Evolutionary conservation across 1,140 invertebrate genomes (phyloP).

Genomic region (Asbolus verrucosus): DNA sequence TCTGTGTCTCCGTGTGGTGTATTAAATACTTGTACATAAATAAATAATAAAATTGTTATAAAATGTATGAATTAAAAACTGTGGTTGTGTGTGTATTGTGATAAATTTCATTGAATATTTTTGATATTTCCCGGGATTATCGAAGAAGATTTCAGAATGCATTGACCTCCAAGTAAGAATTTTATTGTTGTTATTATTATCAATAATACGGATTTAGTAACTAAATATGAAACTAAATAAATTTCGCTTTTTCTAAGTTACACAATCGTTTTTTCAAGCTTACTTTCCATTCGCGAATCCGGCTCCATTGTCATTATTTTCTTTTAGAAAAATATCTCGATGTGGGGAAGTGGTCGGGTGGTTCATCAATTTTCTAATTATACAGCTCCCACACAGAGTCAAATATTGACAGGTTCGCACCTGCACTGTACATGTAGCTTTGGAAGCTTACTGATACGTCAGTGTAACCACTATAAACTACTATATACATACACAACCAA

Average conservation of each 20-base stretch:
- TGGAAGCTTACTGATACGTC: background rate
- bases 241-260: slow-evolving; percentile 12
- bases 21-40: slow-evolving; percentile 33
- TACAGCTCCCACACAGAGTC: slow-evolving; percentile 21
- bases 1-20: slow-evolving; percentile 22
- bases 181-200: slow-evolving; percentile 29
- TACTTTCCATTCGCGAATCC: slow-evolving; percentile 15
- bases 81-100: slow-evolving; percentile 31
- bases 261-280: slow-evolving; percentile 21
- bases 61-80: slow-evolving; percentile 40
- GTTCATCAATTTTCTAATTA: slow-evolving; percentile 37
- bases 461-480: background rate
- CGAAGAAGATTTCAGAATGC: slow-evolving; percentile 18
- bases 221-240: too few species aligned
- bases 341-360: too few species aligned
- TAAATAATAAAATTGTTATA: slow-evolving; percentile 23
- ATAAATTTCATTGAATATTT: slow-evolving; percentile 40
- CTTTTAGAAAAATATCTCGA: too few species aligned
- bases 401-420: slow-evolving; percentile 34
- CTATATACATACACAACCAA: background rate
- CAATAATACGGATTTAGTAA: too few species aligned
- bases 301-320: too few species aligned
- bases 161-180: slow-evolving; percentile 42
- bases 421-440: slow-evolving; percentile 5
- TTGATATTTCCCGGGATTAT: slow-evolving; percentile 30